Conservation (phyloP, 2,888 invertebrate species). For the Apantesis nais region DNA sequence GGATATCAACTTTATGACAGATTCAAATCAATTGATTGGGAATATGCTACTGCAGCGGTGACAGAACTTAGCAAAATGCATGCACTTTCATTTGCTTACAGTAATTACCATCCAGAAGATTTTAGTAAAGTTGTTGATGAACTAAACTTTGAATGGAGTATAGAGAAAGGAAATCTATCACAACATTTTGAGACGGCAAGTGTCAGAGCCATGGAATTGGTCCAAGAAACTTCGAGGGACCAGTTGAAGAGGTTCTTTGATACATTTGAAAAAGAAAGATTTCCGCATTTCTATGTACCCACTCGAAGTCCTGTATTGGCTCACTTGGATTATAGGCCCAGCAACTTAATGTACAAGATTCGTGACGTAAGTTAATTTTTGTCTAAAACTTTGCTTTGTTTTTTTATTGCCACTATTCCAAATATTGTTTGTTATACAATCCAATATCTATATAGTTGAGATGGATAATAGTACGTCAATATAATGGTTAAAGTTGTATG, state of each 20-base stretch:
- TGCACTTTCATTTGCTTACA: conserved; percentile 65
- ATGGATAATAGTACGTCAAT: too few species aligned
- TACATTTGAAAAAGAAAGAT: neutral
- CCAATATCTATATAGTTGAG: too few species aligned
- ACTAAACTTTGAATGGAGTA: conserved; percentile 36
- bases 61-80: conserved; percentile 70
- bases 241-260: conserved; percentile 12
- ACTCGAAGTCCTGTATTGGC: conserved; percentile 37
- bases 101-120: conserved; percentile 56
- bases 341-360: conserved; percentile 50
- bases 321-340: conserved; percentile 51
- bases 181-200: neutral
- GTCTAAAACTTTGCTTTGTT: neutral
- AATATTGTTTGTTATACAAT: too few species aligned
- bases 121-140: conserved; percentile 49
- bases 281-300: neutral
- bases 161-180: neutral
- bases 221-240: neutral
- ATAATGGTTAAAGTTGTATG: neutral
- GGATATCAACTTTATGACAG: conserved; percentile 63
- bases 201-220: neutral
- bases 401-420: neutral
- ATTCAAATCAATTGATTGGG: conserved; percentile 62
- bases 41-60: conserved; percentile 59
- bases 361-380: conserved; percentile 34